Base-by-base conservation (phyloP, 2,888 invertebrate genomes). In the Polylopha cassiicola region DNA sequence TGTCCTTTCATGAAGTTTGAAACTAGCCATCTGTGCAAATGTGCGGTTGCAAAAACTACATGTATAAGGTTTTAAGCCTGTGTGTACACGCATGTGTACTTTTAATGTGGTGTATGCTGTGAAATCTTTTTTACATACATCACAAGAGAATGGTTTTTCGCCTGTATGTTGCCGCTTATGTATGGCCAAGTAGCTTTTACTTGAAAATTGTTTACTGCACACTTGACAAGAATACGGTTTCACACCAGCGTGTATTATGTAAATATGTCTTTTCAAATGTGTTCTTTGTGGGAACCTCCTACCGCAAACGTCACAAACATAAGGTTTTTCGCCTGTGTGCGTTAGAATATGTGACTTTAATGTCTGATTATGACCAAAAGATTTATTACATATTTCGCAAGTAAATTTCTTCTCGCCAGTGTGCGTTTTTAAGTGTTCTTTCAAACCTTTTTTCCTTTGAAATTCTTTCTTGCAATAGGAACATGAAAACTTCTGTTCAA, bases 11-110 rank as follows among this genome's bases (percentile, higher is more conserved):
- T 84, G 84, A 0, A 82, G 54, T 14, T 80, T 82, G 15, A 75
- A 82, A 34, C 80, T 79, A 0, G 81, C 76, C 73, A 78, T 76
- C 51, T 81, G 82, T 0, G 82, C 74, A 49, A 84, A 84, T 17
- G 70, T 70, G 1, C 81, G 50, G 3, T 57, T 60, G 16, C 84
- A 84, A 24, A 82, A 75, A 2, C 60, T 62, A 18, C 84, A 84
- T 0, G 68, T 51, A 21, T 82, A 84, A 0, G 84, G 84, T 32
- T 84, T 84, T 0, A 73, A 47, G 0, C 82, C 82, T 0, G 80
- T 80, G 16, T 84, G 84, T 0, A 82, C 69, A 0, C 84, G 48
- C 76, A 78, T 80, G 34, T 84, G 84, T 0, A 81, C 80, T 57
- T 81, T 80, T 1, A 84, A 51, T 0, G 82, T 80, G 0, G 82